Conservation (phyloP, 2,797 vertebrate genomes). For the Danio albolineatus region DNA sequence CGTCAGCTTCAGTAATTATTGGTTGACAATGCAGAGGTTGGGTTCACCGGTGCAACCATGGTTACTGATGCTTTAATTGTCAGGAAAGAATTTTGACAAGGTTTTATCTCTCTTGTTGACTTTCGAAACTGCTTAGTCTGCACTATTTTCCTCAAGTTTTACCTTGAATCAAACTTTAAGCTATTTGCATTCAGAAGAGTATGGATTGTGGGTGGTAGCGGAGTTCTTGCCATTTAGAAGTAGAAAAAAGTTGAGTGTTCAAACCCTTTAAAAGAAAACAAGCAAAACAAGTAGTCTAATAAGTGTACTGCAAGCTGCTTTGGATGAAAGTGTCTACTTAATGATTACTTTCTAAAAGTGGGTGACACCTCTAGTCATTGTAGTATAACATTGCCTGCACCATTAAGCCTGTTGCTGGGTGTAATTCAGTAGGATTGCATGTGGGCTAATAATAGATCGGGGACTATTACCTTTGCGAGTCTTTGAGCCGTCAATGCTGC, state of each 20-base stretch:
- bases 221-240: neutral
- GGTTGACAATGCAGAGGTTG: constrained; percentile 8
- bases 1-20: constrained; percentile 20
- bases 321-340: neutral
- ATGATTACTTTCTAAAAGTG: constrained; percentile 1
- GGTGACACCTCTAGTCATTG: neutral
- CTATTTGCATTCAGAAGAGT: neutral
- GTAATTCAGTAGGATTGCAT: neutral
- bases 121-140: neutral
- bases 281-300: neutral
- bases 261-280: neutral
- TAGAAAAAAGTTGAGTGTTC: neutral
- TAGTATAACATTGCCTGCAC: neutral
- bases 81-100: neutral
- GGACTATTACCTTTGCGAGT: neutral
- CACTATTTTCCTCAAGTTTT: neutral
- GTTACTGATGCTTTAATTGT: constrained; percentile 26
- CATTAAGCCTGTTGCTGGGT: neutral
- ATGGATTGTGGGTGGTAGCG: neutral
- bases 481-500: neutral
- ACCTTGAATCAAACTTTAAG: neutral
- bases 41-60: neutral
- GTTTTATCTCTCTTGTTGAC: neutral
- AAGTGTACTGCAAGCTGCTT: neutral
- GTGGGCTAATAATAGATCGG: neutral